A percentile compares a stretch with the other conserved stretches of the same genome.
These are phyloP conservation scores for Enteromius unitaeniatus DNA, from an alignment of 2,797 vertebrate genomes.

Conservation along the genomic window DNA sequence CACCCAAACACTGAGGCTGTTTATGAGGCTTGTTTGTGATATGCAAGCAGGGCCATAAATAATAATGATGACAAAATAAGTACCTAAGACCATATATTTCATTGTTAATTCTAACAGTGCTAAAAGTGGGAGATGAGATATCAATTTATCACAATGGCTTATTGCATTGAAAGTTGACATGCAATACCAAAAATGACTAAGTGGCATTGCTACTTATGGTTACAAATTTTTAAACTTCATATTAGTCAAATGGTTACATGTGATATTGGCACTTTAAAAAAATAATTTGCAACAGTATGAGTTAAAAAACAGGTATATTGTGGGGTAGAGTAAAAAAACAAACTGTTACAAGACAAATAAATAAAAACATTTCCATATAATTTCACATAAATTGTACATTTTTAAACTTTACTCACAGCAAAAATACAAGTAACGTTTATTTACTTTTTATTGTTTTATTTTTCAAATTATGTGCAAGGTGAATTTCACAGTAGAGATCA, in stretches of 20 bases:
- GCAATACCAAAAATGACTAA: no score
- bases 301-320: no score
- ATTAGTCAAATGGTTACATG: no score
- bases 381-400: no score
- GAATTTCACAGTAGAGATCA: slow-evolving; percentile 86
- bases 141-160: neutral
- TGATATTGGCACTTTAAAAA: no score
- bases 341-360: no score
- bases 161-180: no score
- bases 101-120: neutral
- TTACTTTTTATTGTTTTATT: slow-evolving; percentile 76
- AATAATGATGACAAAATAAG: neutral
- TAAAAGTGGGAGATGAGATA: neutral
- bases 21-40: neutral
- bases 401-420: neutral
- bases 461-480: slow-evolving; percentile 86
- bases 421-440: neutral
- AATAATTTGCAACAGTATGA: no score
- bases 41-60: neutral
- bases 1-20: neutral
- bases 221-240: no score
- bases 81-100: neutral
- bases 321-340: no score
- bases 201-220: no score
- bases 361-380: no score